A percentile compares a stretch with the other conserved stretches of the same genome.
phyloP scores from a whole-genome alignment of 2,888 invertebrate genomes.

The Carterocephalus palaemon region DNA sequence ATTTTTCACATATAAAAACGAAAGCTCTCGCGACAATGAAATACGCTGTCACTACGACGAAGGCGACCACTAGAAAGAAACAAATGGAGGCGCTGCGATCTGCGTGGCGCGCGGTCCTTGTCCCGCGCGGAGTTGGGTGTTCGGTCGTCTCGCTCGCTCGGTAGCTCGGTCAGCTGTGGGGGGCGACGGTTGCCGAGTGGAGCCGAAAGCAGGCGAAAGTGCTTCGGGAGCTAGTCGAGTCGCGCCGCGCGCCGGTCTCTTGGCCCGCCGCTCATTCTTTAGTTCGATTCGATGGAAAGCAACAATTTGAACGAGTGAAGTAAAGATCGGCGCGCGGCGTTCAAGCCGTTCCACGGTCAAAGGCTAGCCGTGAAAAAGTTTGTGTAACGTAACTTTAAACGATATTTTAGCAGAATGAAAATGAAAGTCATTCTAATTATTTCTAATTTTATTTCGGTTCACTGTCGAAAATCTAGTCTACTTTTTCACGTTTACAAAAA shows the following conservation, averaged over 20 bases:
- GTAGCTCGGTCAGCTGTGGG: slow-evolving; percentile 73
- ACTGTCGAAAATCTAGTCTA: no score
- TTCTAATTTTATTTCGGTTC: background rate
- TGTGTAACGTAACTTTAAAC: no score
- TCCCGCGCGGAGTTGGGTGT: slow-evolving; percentile 34
- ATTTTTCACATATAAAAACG: slow-evolving; percentile 66
- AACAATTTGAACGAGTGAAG: slow-evolving; percentile 22
- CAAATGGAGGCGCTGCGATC: slow-evolving; percentile 66
- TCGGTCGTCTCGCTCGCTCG: slow-evolving; percentile 50
- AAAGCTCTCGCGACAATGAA: slow-evolving; percentile 57
- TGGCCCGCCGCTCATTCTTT: slow-evolving; percentile 31
- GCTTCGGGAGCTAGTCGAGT: slow-evolving; percentile 59
- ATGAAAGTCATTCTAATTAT: no score
- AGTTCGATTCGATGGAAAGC: slow-evolving; percentile 33
- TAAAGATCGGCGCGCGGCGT: slow-evolving; percentile 1
- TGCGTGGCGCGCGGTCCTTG: slow-evolving; percentile 54
- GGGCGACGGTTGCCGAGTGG: slow-evolving; percentile 59
- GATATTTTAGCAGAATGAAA: no score
- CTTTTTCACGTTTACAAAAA: no score
- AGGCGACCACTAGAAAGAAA: slow-evolving; percentile 70
- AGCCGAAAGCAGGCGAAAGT: slow-evolving; percentile 71
- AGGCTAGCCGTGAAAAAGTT: no score
- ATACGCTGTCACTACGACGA: slow-evolving; percentile 71
- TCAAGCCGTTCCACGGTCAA: slow-evolving; percentile 11
- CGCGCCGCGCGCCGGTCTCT: slow-evolving; percentile 26